Percentiles rank a stretch among this genome's conserved stretches.
phyloP scores from a whole-genome alignment of 1,140 invertebrate species.

The Hyles vespertilio region DNA sequence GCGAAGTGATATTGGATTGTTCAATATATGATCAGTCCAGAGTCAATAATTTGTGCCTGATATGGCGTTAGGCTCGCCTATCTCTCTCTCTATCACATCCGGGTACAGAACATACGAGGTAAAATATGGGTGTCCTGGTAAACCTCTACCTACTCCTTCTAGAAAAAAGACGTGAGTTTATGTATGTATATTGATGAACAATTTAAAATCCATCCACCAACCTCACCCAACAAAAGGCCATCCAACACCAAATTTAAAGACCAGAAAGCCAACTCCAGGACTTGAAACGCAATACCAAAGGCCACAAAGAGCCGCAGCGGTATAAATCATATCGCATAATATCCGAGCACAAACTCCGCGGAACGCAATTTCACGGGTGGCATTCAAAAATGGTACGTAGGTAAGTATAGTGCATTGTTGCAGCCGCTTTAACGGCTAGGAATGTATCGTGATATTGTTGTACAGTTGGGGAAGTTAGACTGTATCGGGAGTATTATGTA shows the following conservation, averaged over 20 bases:
- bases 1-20: too few relatives aligned
- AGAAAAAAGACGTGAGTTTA: too few relatives aligned
- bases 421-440: conserved; percentile 7
- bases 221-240: not conserved
- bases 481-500: not conserved
- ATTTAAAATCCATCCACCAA: conserved; percentile 6
- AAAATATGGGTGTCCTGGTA: too few relatives aligned
- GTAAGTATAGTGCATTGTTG: conserved; percentile 8
- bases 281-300: too few relatives aligned
- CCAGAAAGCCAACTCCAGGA: too few relatives aligned
- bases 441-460: conserved; percentile 5
- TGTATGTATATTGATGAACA: conserved; percentile 8
- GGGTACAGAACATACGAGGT: too few relatives aligned
- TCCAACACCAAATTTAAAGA: too few relatives aligned
- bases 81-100: too few relatives aligned
- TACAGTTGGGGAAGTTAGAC: conserved; percentile 6
- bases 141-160: too few relatives aligned
- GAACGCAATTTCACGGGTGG: conserved; percentile 27
- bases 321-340: conserved; percentile 25
- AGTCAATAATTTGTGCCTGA: too few relatives aligned
- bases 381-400: conserved; percentile 16
- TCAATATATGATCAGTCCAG: too few relatives aligned
- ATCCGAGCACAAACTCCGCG: conserved; percentile 8
- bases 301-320: conserved; percentile 9
- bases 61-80: too few relatives aligned